Evolutionary conservation across 1,140 invertebrate species (phyloP), one percentile per base, ranked within the genome.

Genomic region (Apis dorsata): DNA sequence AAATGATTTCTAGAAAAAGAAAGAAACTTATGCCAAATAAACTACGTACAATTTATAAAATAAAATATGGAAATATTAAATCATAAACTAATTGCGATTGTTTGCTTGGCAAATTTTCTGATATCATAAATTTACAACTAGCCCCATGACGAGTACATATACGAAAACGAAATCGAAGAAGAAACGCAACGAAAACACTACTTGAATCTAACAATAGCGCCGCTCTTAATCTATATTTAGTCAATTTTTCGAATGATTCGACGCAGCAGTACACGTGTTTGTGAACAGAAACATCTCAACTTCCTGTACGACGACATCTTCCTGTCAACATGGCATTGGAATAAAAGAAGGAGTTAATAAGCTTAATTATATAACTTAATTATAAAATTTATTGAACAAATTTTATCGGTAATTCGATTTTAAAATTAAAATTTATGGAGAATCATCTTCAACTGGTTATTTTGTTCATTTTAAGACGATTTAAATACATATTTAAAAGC

Each of bases 211-310:
- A 89, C 86, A 86, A 88, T 88, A 88, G 86, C 84, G 13, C 21
- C 53, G 66, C 79, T 79, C 17, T 81, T 81, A 81, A 62, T 79
- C 86, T 89, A 89, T 88, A 85, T 88, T 89, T 89, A 89, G 87
- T 60, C 71, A 69, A 84, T 86, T 89, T 88, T 88, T 85, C 74
- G 62, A 88, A 88, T 34, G 75, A 69, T 87, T 85, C 81, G 73
- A 69, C 72, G 78, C 66, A 75, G 62, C 12, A 63, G 62, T 78
- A 65, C 73, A 82, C 60, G 62, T 73, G 49, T 63, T 85, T 19
- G 63, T 17, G 63, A 21, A 49, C 21, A 44, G 65, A 70, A 77
- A 4, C 28, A 13, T 3, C 10, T 44, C 34, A 8, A 51, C 62
- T 75, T 76, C 72, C 55, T 76, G 55, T 19, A 59, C 71, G 71